Evolutionary conservation across 2,888 invertebrate genomes (phyloP).

Genomic region (Oasisia sp.): DNA sequence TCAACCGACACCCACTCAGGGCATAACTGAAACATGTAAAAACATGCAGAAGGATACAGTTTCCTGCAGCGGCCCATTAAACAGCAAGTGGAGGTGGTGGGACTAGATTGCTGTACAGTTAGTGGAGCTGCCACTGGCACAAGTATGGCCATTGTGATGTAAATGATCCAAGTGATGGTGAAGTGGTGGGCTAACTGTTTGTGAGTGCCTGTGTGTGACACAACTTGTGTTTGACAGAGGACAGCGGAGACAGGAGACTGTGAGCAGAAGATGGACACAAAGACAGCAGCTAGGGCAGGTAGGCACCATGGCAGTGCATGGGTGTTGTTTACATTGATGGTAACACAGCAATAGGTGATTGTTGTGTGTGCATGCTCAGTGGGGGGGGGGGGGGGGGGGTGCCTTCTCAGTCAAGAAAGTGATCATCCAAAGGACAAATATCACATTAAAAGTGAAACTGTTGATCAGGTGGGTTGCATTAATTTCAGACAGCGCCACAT

Average conservation of each 20-base stretch:
- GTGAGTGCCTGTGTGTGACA: neutral
- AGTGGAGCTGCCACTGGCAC: neutral
- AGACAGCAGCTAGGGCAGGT: neutral
- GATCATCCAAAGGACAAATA: neutral
- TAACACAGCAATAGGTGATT: neutral
- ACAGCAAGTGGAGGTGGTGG: neutral
- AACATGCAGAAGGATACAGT: conserved; percentile 1
- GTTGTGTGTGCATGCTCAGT: neutral
- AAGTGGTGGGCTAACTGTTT: neutral
- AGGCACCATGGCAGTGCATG: neutral
- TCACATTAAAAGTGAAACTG: neutral
- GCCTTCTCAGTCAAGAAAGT: neutral
- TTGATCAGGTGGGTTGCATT: neutral
- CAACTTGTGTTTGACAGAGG: neutral
- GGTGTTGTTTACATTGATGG: neutral
- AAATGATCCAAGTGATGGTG: neutral
- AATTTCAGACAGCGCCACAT: neutral
- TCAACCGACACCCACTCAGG: neutral
- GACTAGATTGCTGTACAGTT: neutral
- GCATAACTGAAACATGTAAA: conserved; percentile 10
- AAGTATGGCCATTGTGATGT: neutral
- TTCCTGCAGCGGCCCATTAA: neutral
- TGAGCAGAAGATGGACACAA: neutral
- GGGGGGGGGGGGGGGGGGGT: too few species aligned
- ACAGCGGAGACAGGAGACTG: neutral